Evolutionary conservation across 1,140 invertebrate species (phyloP).

Genomic region (Psix sp.): DNA sequence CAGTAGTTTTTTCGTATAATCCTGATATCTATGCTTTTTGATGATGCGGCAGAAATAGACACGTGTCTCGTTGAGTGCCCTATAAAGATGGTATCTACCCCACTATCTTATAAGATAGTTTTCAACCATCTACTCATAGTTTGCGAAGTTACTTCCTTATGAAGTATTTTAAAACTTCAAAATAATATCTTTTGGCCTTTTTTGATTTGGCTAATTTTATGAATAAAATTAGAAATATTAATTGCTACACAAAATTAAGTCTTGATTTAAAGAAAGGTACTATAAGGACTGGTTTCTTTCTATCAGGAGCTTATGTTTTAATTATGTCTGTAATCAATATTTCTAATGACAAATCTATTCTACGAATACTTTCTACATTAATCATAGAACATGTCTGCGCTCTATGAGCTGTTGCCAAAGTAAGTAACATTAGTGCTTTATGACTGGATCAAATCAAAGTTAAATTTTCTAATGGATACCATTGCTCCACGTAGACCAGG

Average conservation of each 20-base stretch:
- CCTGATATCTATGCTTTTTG: constrained; percentile 11
- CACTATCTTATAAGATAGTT: background rate
- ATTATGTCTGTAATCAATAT: constrained; percentile 36
- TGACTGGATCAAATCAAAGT: constrained; percentile 1
- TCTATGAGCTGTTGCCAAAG: constrained; percentile 55
- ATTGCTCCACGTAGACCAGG: background rate
- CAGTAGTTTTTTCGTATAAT: constrained; percentile 13
- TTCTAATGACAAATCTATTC: background rate
- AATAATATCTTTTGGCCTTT: constrained; percentile 24
- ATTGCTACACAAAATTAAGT: constrained; percentile 19
- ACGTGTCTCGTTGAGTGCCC: constrained; percentile 44
- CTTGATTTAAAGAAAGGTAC: constrained; percentile 24
- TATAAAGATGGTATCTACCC: too few species aligned
- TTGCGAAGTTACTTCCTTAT: constrained; percentile 51
- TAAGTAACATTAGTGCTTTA: constrained; percentile 53
- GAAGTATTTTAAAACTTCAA: constrained; percentile 39
- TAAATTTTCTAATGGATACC: background rate
- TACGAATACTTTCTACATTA: constrained; percentile 35
- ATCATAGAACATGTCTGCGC: constrained; percentile 55
- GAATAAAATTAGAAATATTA: constrained; percentile 27
- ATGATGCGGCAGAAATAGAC: constrained; percentile 23
- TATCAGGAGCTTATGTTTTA: constrained; percentile 29
- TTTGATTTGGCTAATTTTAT: constrained; percentile 19
- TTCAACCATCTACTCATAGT: constrained; percentile 62
- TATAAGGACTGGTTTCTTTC: constrained; percentile 21